Conservation (phyloP, 2,888 invertebrate species). For the Platycheirus rosarum region DNA sequence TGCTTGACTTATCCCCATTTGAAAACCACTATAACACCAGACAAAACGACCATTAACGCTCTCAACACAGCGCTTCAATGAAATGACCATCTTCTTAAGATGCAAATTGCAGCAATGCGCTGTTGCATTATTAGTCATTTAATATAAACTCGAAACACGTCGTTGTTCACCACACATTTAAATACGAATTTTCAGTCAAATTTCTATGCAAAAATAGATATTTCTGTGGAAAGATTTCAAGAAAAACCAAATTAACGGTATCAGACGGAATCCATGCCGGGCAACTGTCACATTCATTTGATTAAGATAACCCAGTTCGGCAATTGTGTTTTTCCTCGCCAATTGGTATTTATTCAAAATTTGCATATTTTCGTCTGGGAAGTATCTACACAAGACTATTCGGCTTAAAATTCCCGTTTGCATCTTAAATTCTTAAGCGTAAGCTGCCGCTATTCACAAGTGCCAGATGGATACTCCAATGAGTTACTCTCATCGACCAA, state of each 20-base stretch:
- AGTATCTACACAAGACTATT: constrained; percentile 7
- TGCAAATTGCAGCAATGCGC: too few species aligned
- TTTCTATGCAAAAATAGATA: constrained; percentile 20
- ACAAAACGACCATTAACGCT: too few species aligned
- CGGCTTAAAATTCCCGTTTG: constrained; percentile 41
- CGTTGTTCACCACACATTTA: too few species aligned
- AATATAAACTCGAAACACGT: too few species aligned
- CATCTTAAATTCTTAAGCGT: constrained; percentile 45
- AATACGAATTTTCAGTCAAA: constrained; percentile 13
- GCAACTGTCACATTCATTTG: constrained; percentile 59
- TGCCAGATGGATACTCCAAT: constrained; percentile 7
- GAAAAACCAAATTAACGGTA: constrained; percentile 38
- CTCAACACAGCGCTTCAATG: too few species aligned
- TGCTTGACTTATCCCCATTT: too few species aligned
- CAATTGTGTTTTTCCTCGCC: constrained; percentile 42
- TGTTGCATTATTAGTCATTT: too few species aligned
- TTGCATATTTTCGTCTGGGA: constrained; percentile 42
- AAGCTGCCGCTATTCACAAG: constrained; percentile 25
- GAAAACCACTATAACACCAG: too few species aligned
- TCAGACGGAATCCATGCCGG: constrained; percentile 1
- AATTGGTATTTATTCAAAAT: constrained; percentile 50
- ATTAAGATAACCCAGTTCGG: constrained; percentile 62
- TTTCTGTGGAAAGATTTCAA: constrained; percentile 29
- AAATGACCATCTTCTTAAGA: too few species aligned
- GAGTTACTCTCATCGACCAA: constrained; percentile 63